These are phyloP conservation scores for Caenorhabditis imperialis DNA, from an alignment of 2,888 invertebrate genomes.

Conservation along the genomic window DNA sequence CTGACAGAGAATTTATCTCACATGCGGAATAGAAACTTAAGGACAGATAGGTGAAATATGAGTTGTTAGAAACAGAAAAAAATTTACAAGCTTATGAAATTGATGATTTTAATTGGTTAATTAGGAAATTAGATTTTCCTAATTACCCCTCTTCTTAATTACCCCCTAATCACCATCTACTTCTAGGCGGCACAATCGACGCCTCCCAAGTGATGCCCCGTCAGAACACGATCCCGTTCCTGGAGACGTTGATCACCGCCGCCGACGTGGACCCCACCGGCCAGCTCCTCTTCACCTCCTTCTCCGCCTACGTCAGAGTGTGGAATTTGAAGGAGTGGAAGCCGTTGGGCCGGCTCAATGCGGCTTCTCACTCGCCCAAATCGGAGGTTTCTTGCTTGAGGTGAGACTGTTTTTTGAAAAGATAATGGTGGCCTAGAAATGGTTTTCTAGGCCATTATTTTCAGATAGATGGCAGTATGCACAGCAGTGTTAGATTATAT, in stretches of 20 bases:
- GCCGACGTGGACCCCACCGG: slow-evolving; percentile 65
- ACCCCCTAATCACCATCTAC: not conserved
- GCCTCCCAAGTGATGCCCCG: slow-evolving; percentile 51
- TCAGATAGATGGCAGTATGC: not conserved
- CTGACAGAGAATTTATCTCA: too few species aligned
- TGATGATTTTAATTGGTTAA: too few species aligned
- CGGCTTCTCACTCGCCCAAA: slow-evolving; percentile 61
- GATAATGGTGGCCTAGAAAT: too few species aligned
- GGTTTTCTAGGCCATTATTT: too few species aligned
- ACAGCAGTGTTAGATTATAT: too few species aligned
- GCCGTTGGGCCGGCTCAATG: slow-evolving; percentile 60
- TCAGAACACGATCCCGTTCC: slow-evolving; percentile 67
- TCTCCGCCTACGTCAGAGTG: slow-evolving; percentile 77
- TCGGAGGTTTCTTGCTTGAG: slow-evolving; percentile 48
- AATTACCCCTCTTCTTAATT: too few species aligned
- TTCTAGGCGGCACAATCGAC: slow-evolving; percentile 33
- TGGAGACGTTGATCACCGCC: slow-evolving; percentile 62
- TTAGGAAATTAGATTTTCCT: too few species aligned
- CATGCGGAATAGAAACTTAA: too few species aligned
- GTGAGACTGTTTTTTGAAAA: not conserved
- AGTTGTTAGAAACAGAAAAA: too few species aligned
- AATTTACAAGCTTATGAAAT: too few species aligned
- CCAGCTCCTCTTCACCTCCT: slow-evolving; percentile 64
- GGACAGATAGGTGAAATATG: too few species aligned
- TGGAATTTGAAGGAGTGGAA: slow-evolving; percentile 83